Percentiles rank a stretch among this genome's conserved stretches.
Conservation (phyloP, 2,888 invertebrate genomes). For the Dryocosmus kuriphilus region DNA sequence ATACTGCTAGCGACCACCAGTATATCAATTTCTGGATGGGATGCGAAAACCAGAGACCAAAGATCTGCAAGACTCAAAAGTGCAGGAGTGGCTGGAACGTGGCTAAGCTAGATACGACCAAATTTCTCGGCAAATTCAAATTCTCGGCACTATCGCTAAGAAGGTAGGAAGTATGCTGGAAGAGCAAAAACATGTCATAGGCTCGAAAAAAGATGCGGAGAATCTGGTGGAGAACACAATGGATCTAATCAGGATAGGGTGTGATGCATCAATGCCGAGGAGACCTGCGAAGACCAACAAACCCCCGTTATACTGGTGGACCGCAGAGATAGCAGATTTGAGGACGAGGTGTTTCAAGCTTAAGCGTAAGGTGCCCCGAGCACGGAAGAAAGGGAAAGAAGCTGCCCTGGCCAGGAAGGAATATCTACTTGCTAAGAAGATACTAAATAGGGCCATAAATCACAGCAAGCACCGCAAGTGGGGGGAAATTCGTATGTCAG, state of each 20-base stretch:
- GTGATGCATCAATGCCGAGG: conserved; percentile 47
- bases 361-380: conserved; percentile 34
- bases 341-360: conserved; percentile 45
- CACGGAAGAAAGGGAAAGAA: neutral
- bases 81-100: too few relatives aligned
- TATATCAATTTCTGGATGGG: neutral
- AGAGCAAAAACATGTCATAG: neutral
- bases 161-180: too few relatives aligned
- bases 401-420: too few relatives aligned
- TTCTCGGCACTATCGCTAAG: too few relatives aligned
- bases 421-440: too few relatives aligned
- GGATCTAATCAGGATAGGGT: conserved; percentile 24
- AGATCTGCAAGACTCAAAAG: too few relatives aligned
- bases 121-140: too few relatives aligned
- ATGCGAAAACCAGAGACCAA: too few relatives aligned
- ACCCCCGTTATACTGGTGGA: conserved; percentile 58
- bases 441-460: too few relatives aligned
- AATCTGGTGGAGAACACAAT: neutral
- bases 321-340: conserved; percentile 56
- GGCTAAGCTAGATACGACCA: too few relatives aligned
- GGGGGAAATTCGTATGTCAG: conserved; percentile 53
- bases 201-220: neutral
- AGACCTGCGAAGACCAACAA: neutral
- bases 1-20: neutral
- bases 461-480: conserved; percentile 51